Percentiles rank a stretch among this genome's conserved stretches.
These are phyloP conservation scores for Procambarus virginalis DNA, from an alignment of 1,140 invertebrate species.

Conservation along the genomic window DNA sequence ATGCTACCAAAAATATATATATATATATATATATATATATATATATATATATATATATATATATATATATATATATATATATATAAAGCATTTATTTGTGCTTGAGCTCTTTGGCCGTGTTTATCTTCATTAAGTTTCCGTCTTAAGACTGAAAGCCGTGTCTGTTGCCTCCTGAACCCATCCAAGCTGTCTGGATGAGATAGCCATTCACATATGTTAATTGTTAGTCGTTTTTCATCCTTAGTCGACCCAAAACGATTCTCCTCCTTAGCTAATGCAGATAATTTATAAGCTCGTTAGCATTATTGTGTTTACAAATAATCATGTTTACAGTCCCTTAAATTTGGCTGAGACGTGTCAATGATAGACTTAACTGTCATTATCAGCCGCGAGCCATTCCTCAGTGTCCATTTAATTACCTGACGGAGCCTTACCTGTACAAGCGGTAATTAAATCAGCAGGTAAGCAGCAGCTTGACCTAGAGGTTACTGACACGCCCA, in stretches of 20 bases:
- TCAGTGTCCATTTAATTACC: constrained; percentile 41
- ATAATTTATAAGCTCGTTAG: constrained; percentile 26
- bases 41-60: no score
- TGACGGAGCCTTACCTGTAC: constrained; percentile 30
- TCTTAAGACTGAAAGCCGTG: not conserved
- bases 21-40: no score
- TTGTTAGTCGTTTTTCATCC: not conserved
- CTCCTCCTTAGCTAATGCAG: not conserved
- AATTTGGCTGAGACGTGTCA: constrained; percentile 18
- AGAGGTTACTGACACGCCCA: constrained; percentile 13
- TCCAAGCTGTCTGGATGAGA: not conserved
- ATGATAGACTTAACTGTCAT: constrained; percentile 12
- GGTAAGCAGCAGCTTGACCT: not conserved
- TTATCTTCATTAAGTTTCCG: no score
- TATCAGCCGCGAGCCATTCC: constrained; percentile 13
- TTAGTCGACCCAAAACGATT: not conserved
- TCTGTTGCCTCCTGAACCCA: not conserved
- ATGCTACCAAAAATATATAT: no score
- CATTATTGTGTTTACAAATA: constrained; percentile 31
- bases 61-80: no score
- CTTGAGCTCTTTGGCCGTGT: no score
- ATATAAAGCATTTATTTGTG: no score
- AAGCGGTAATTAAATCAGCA: constrained; percentile 17
- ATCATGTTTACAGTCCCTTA: not conserved
- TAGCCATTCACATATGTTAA: not conserved